Conservation (phyloP, 2,888 invertebrate species). For the Dasypolia templi region DNA sequence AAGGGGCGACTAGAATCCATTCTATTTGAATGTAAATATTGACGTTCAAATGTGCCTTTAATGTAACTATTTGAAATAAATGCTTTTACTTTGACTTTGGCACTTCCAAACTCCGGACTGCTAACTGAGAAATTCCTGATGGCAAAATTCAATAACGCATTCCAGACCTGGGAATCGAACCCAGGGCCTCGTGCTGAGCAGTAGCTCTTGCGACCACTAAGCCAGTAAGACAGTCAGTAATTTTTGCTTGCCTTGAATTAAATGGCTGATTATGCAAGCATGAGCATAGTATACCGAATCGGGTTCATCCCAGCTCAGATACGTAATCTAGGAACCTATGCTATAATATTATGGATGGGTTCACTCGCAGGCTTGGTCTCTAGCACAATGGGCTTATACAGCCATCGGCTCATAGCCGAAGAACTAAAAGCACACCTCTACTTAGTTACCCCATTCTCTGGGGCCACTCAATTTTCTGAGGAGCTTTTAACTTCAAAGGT, state of each 20-base stretch:
- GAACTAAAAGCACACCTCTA: conserved; percentile 15
- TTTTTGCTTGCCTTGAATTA: not conserved
- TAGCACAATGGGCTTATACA: conserved; percentile 6
- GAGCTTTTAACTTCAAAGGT: conserved; percentile 37
- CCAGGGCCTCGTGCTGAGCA: not conserved
- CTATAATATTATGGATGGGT: not conserved
- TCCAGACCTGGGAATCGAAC: not conserved
- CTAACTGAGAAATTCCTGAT: not conserved
- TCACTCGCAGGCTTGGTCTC: not conserved
- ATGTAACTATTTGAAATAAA: no score
- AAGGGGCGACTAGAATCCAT: no score
- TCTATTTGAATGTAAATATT: no score
- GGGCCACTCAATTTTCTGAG: no score
- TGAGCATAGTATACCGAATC: not conserved
- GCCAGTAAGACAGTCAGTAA: no score
- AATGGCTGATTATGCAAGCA: not conserved
- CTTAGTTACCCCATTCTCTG: conserved; percentile 2
- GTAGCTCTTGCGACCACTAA: not conserved
- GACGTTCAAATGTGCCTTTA: no score
- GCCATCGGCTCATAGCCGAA: not conserved
- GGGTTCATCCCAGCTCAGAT: no score
- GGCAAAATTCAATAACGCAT: not conserved
- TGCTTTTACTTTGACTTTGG: no score
- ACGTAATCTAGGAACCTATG: not conserved
- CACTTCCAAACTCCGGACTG: not conserved